Evolutionary conservation across 2,113 vertebrate genomes (phyloP), one percentile per base, ranked within the genome.

Genomic region (Lasiurus cinereus): DNA sequence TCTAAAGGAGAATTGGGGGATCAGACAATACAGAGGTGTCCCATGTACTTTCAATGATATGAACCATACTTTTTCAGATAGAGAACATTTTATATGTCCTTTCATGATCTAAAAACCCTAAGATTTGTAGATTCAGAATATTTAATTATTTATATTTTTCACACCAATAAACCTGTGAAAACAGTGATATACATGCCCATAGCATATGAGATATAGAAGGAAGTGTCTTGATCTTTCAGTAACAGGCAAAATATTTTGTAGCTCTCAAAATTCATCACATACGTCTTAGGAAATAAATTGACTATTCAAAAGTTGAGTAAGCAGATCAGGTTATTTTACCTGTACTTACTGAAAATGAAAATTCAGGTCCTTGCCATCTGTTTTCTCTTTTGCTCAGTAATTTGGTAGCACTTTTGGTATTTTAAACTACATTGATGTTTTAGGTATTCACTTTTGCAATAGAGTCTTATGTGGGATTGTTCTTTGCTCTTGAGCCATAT

Each of bases 1-100:
- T 59, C 54, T 96, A 96, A 96, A 91, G 59, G 97, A 66, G 67
- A 94, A 90, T 93, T 97, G 91, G 93, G 73, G 15, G 52, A 6
- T 6, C 29, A 95, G 90, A 48, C 90, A 72, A 67, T 90, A 92
- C 83, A 36, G 48, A 92, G 92, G 6, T 18, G 14, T n/a, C 72
- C 54, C 56, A 6, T 77, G 19, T 15, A 12, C 62, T 94, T 91
- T 64, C 27, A 92, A 0, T 79, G 86, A 77, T 86, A 84, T 88
- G 83, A 54, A 91, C 83, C 15, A 92, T 3, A 16, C 72, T 84
- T 82, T 96, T 56, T 89, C 79, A 94, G 91, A 97, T 1, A 92
- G 50, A 82, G 62, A 64, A 97, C 97, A 94, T 2, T 87, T 93
- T 48, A 29, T 39, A 59, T 96, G 39, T 36, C 95, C 72, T 88